Conservation (phyloP, 2,888 invertebrate species). For the Tridacna gigas region DNA sequence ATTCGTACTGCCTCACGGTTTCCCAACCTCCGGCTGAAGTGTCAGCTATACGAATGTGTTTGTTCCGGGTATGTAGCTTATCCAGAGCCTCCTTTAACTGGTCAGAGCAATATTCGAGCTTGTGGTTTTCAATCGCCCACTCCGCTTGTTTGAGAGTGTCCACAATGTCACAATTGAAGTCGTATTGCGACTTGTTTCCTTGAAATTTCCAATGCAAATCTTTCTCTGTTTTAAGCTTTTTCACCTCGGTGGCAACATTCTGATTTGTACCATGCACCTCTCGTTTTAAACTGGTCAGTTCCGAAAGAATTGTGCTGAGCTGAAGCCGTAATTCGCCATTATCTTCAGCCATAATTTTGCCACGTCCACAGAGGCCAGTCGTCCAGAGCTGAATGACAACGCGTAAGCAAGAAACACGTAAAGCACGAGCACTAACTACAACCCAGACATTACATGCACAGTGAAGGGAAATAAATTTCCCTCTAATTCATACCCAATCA, state of each 20-base stretch:
- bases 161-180: constrained; percentile 36
- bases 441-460: too few relatives aligned
- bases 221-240: constrained; percentile 41
- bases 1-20: constrained; percentile 47
- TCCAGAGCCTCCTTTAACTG: constrained; percentile 23
- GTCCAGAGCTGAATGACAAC: too few relatives aligned
- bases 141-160: too few relatives aligned
- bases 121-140: constrained; percentile 40
- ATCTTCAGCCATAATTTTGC: constrained; percentile 8
- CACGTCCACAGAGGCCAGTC: too few relatives aligned
- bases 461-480: too few relatives aligned
- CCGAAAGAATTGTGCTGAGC: neutral
- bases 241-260: constrained; percentile 24
- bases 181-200: constrained; percentile 50
- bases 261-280: constrained; percentile 11
- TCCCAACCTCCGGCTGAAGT: constrained; percentile 55
- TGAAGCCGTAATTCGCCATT: neutral
- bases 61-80: too few relatives aligned
- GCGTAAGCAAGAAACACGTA: too few relatives aligned
- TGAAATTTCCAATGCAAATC: constrained; percentile 35
- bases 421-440: too few relatives aligned
- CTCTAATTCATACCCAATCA: too few relatives aligned
- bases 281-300: neutral
- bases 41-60: constrained; percentile 29
- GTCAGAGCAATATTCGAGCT: constrained; percentile 35